phyloP scores from a whole-genome alignment of 2,113 vertebrate genomes.

The Erythrolamprus reginae region DNA sequence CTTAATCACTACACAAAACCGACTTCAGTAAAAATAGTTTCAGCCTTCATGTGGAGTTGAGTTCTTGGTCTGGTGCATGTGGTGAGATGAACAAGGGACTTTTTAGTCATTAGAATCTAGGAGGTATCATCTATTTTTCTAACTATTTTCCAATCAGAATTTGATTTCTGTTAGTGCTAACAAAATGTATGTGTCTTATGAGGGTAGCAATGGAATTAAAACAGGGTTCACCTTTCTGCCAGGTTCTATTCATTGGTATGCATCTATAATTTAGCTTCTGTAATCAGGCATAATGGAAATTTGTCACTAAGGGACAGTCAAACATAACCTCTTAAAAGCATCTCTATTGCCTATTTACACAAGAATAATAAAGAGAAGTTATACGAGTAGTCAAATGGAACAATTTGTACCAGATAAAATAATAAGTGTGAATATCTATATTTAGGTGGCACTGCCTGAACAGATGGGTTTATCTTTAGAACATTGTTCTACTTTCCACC shows the following conservation, averaged over 20 bases:
- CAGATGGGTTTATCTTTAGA: not conserved
- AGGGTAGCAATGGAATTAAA: not conserved
- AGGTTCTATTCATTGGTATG: not conserved
- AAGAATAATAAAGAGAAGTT: not conserved
- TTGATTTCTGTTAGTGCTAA: not conserved
- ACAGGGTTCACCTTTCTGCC: not conserved
- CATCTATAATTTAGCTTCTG: not conserved
- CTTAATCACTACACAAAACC: not conserved
- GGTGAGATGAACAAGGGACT: not conserved
- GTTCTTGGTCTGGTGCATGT: not conserved
- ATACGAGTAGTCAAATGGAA: not conserved
- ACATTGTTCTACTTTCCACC: not conserved
- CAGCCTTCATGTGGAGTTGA: not conserved
- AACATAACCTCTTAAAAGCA: not conserved
- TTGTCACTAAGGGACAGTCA: not conserved
- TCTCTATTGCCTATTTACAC: not conserved
- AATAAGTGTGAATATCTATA: not conserved
- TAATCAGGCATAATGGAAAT: constrained; percentile 13
- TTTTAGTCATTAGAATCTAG: not conserved
- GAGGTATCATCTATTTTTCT: not conserved
- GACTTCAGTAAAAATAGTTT: not conserved
- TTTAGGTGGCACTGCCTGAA: not conserved
- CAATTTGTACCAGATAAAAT: not conserved
- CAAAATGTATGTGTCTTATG: not conserved
- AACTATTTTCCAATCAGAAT: not conserved